phyloP scores from a whole-genome alignment of 2,113 vertebrate genomes.

The Nansenia antarctica region DNA sequence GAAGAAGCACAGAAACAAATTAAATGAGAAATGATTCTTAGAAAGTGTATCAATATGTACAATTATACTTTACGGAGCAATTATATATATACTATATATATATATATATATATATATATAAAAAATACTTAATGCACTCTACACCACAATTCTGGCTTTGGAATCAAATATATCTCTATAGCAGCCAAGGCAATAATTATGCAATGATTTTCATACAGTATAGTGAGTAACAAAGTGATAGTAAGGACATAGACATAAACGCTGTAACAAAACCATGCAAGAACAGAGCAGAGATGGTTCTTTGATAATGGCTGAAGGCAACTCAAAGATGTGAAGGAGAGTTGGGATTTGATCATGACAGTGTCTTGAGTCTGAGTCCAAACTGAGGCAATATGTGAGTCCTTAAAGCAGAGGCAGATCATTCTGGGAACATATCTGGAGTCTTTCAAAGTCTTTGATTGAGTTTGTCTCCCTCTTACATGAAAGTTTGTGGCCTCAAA shows the following conservation, averaged over 20 bases:
- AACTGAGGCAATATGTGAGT: too few relatives aligned
- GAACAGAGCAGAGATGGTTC: conserved; percentile 29
- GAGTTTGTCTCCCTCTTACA: conserved; percentile 25
- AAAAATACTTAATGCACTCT: conserved; percentile 33
- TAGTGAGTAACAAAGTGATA: conserved; percentile 58
- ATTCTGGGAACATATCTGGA: background rate
- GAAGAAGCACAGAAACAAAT: too few relatives aligned
- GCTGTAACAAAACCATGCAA: conserved; percentile 57
- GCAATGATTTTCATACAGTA: conserved; percentile 45
- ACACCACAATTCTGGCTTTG: conserved; percentile 53
- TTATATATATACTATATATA: conserved; percentile 28
- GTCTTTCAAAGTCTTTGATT: conserved; percentile 13
- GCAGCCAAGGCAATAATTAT: conserved; percentile 64
- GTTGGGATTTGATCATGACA: background rate
- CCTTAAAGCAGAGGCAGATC: background rate
- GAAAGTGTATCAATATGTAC: conserved; percentile 33
- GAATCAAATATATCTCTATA: conserved; percentile 63
- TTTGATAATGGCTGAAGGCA: conserved; percentile 16
- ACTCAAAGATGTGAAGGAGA: conserved; percentile 21
- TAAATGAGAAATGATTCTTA: conserved; percentile 29
- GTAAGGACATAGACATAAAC: conserved; percentile 59
- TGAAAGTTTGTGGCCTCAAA: background rate
- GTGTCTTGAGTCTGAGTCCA: conserved; percentile 14
- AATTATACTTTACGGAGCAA: conserved; percentile 23
- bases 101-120: conserved; percentile 10